Evolutionary conservation across 2,888 invertebrate species (phyloP).

Genomic region (Aporophyla nigra): DNA sequence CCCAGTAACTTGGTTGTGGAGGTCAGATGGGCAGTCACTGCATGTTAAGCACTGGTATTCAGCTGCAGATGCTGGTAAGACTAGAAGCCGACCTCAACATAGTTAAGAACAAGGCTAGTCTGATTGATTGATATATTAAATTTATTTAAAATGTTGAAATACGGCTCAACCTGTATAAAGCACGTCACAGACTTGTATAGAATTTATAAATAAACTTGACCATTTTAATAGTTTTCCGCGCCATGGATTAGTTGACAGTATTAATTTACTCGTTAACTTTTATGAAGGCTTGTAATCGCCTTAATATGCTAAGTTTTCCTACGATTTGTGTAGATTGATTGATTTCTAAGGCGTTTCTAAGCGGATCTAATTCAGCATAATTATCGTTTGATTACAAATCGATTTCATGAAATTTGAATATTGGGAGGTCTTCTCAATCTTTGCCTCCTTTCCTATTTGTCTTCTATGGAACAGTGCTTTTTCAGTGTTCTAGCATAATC

Average conservation of each 20-base stretch:
- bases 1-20: too few species aligned
- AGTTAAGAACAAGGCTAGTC: too few species aligned
- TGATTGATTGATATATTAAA: too few species aligned
- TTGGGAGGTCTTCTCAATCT: background rate
- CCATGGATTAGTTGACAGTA: conserved; percentile 23
- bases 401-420: background rate
- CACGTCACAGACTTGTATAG: conserved; percentile 20
- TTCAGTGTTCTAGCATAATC: background rate
- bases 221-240: conserved; percentile 16
- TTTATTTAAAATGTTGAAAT: background rate
- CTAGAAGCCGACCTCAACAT: too few species aligned
- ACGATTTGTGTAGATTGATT: conserved; percentile 22
- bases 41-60: too few species aligned
- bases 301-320: conserved; percentile 29
- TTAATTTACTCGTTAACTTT: conserved; percentile 47
- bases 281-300: conserved; percentile 27
- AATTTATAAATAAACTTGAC: conserved; percentile 1
- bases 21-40: too few species aligned
- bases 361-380: conserved; percentile 40
- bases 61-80: too few species aligned
- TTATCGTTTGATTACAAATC: conserved; percentile 19
- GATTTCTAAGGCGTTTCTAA: conserved; percentile 20
- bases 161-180: background rate
- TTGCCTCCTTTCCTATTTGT: background rate
- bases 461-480: too few species aligned